phyloP scores from a whole-genome alignment of 2,888 invertebrate species.

The Microchrysa polita region DNA sequence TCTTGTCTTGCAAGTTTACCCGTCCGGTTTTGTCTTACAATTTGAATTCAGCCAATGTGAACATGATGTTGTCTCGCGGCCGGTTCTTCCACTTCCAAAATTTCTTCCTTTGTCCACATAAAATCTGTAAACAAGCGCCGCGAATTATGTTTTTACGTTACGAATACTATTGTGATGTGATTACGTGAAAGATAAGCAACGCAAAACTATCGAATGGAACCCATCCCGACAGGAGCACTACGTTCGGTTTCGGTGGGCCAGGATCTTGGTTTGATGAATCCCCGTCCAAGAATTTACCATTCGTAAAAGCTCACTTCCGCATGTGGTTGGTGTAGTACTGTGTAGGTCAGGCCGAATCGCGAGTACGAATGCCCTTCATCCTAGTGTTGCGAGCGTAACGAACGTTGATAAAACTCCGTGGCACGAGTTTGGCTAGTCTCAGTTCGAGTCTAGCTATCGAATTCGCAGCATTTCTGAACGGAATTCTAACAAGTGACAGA shows the following conservation, averaged over 20 bases:
- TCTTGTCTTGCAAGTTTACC: too few species aligned
- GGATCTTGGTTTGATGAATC: neutral
- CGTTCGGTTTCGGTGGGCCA: slow-evolving; percentile 1
- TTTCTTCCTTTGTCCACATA: neutral
- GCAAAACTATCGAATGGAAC: neutral
- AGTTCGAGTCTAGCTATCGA: slow-evolving; percentile 39
- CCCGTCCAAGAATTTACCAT: neutral
- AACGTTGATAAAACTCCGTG: slow-evolving; percentile 37
- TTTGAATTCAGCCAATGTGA: slow-evolving; percentile 1
- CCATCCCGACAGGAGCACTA: neutral
- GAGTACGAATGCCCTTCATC: slow-evolving; percentile 31
- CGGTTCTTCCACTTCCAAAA: neutral
- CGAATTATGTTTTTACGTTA: neutral
- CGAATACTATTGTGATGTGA: neutral
- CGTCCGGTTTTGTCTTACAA: too few species aligned
- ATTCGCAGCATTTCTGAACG: slow-evolving; percentile 13
- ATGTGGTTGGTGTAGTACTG: slow-evolving; percentile 36
- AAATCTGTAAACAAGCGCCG: neutral
- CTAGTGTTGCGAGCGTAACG: slow-evolving; percentile 14
- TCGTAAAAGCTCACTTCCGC: slow-evolving; percentile 36
- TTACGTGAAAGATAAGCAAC: neutral
- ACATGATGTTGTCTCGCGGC: neutral
- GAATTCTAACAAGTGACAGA: slow-evolving; percentile 10
- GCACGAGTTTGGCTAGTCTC: slow-evolving; percentile 13
- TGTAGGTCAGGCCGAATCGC: slow-evolving; percentile 38